Percentiles rank a stretch among this genome's conserved stretches.
Conservation (phyloP, 1,140 invertebrate species). For the Drosophila sturtevanti region DNA sequence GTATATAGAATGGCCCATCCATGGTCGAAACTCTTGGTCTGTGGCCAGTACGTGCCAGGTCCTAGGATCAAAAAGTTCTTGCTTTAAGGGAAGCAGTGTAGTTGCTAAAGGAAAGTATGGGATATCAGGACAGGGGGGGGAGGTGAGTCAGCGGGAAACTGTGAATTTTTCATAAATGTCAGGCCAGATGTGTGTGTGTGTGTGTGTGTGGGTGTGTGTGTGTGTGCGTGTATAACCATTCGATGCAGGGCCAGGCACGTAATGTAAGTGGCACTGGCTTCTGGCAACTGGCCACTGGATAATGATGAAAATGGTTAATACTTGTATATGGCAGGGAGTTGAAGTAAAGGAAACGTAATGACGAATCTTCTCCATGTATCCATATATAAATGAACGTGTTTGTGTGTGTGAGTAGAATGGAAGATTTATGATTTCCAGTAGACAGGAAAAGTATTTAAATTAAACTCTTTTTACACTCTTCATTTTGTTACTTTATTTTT, state of each 20-base stretch:
- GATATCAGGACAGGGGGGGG: neutral
- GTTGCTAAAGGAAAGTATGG: neutral
- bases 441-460: constrained; percentile 48
- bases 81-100: neutral
- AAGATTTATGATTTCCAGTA: constrained; percentile 1
- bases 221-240: neutral
- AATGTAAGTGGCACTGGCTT: constrained; percentile 21
- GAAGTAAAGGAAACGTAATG: constrained; percentile 17
- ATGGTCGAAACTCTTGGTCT: too few species aligned
- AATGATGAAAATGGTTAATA: constrained; percentile 63
- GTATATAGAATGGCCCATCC: neutral
- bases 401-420: constrained; percentile 7
- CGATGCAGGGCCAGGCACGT: constrained; percentile 18
- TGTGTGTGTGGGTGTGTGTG: neutral
- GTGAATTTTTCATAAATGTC: constrained; percentile 44
- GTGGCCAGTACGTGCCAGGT: constrained; percentile 29
- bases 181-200: constrained; percentile 26
- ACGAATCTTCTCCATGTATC: neutral
- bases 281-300: constrained; percentile 32
- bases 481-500: neutral
- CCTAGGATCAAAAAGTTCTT: neutral
- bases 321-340: constrained; percentile 11
- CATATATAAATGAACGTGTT: constrained; percentile 1
- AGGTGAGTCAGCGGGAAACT: neutral
- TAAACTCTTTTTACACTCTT: constrained; percentile 22